phyloP scores from a whole-genome alignment of 30 jellyfish, hydroid and myxozoan genomes.

The Sanderia malayensis region DNA sequence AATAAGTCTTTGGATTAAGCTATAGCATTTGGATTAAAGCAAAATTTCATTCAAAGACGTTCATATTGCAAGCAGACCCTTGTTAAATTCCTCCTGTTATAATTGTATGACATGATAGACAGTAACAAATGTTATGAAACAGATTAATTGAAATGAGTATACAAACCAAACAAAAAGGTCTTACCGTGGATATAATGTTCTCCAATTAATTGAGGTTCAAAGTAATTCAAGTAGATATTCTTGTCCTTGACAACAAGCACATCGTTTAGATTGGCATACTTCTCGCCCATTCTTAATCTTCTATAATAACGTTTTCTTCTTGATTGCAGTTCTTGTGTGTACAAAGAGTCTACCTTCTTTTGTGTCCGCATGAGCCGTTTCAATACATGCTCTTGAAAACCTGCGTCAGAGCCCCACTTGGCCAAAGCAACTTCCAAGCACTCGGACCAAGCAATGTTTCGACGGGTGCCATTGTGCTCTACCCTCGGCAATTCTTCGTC shows the following conservation, averaged over 20 bases:
- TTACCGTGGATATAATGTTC: slow-evolving; percentile 55
- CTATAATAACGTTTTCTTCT: slow-evolving; percentile 39
- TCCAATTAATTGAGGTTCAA: slow-evolving; percentile 54
- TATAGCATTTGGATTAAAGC: too few relatives aligned
- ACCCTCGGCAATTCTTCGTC: slow-evolving; percentile 54
- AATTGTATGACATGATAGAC: too few relatives aligned
- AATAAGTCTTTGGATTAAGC: too few relatives aligned
- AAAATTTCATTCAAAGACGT: too few relatives aligned
- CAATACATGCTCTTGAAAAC: slow-evolving; percentile 56
- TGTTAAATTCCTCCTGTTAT: too few relatives aligned
- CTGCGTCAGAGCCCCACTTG: slow-evolving; percentile 59
- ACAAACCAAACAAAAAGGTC: too few relatives aligned
- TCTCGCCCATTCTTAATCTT: slow-evolving; percentile 43
- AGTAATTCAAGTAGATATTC: slow-evolving; percentile 44
- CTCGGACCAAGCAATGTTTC: slow-evolving; percentile 45
- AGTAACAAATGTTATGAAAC: too few relatives aligned
- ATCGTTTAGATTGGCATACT: slow-evolving; percentile 40
- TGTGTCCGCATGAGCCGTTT: slow-evolving; percentile 15
- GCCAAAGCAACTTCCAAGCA: slow-evolving; percentile 40
- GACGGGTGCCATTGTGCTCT: slow-evolving; percentile 37
- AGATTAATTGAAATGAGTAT: too few relatives aligned
- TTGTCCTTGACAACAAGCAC: slow-evolving; percentile 43
- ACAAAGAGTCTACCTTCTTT: slow-evolving; percentile 51
- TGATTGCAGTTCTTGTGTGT: slow-evolving; percentile 36
- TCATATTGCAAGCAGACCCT: too few relatives aligned